These are phyloP conservation scores for Drosophila paracracens DNA, from an alignment of 2,888 invertebrate genomes.

Conservation along the genomic window DNA sequence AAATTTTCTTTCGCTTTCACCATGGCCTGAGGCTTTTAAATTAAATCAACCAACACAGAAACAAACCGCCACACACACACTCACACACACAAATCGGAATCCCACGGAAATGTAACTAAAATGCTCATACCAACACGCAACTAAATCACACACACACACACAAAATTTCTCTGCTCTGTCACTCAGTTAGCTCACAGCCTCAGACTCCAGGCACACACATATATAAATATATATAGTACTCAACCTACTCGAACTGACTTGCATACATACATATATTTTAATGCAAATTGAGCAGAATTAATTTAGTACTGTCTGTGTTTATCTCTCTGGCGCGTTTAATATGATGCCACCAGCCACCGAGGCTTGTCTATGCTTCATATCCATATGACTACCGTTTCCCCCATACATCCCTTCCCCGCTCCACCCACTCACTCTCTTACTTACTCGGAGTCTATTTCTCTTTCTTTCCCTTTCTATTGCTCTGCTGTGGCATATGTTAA, in stretches of 20 bases:
- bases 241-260: constrained; percentile 7
- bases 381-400: constrained; percentile 23
- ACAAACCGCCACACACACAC: constrained; percentile 48
- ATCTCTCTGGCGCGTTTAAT: constrained; percentile 77
- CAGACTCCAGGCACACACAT: not conserved
- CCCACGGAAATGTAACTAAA: constrained; percentile 70
- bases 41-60: constrained; percentile 69
- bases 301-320: constrained; percentile 79
- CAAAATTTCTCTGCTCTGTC: constrained; percentile 37
- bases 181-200: constrained; percentile 12
- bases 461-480: constrained; percentile 18
- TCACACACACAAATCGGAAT: constrained; percentile 19
- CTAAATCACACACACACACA: constrained; percentile 53
- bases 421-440: constrained; percentile 20
- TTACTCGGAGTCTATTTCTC: not conserved
- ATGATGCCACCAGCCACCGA: constrained; percentile 51
- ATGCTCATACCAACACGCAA: constrained; percentile 37
- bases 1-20: constrained; percentile 10
- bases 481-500: constrained; percentile 68
- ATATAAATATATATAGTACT: not conserved
- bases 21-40: constrained; percentile 70
- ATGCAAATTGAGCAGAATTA: constrained; percentile 82
- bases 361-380: constrained; percentile 30
- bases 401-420: not conserved
- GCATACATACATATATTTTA: constrained; percentile 62